A percentile compares a stretch with the other conserved stretches of the same genome.
These are phyloP conservation scores for Mirounga angustirostris DNA, from an alignment of 2,113 vertebrate genomes.

Conservation along the genomic window DNA sequence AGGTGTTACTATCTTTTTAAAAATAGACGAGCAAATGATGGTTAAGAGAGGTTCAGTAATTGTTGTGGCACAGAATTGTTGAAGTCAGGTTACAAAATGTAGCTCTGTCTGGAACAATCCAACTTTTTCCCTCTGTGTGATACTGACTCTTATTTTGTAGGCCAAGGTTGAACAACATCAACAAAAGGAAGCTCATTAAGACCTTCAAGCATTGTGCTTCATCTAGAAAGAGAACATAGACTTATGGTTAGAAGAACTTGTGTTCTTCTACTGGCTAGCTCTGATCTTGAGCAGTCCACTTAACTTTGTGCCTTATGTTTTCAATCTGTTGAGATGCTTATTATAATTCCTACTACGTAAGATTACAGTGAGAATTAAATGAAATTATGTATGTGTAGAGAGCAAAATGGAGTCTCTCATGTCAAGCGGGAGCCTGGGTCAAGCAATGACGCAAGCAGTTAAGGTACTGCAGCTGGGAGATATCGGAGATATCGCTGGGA, in stretches of 20 bases:
- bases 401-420: neutral
- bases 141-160: neutral
- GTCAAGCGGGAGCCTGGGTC: neutral
- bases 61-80: neutral
- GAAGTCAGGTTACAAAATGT: neutral
- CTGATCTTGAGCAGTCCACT: neutral
- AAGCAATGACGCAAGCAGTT: neutral
- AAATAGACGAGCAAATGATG: neutral
- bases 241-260: neutral
- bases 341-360: neutral
- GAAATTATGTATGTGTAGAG: neutral
- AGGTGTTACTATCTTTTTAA: neutral
- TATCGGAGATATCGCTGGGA: no score
- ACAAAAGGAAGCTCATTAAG: neutral
- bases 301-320: neutral
- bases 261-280: neutral
- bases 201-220: neutral
- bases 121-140: neutral
- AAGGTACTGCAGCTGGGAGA: neutral
- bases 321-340: neutral
- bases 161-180: neutral
- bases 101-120: neutral
- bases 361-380: neutral
- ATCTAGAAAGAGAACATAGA: neutral
- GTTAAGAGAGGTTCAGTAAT: neutral